These are phyloP conservation scores for Melanotaenia nigrans DNA, from an alignment of 2,797 vertebrate genomes.

Conservation along the genomic window DNA sequence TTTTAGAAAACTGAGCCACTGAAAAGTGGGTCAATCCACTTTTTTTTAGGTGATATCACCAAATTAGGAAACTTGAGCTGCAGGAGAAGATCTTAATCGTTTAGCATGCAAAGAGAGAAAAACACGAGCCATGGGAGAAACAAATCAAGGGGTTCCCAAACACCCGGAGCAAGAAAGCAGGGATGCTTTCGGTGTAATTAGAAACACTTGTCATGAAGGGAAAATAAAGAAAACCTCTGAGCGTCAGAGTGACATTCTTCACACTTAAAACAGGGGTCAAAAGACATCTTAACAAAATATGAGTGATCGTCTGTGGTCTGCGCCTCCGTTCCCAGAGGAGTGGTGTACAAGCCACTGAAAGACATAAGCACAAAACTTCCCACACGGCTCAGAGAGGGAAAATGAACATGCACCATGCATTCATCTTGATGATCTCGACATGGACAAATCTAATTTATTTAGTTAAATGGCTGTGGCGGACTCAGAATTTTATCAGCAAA, in stretches of 20 bases:
- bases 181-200: conserved; percentile 47
- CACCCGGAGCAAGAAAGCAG: conserved; percentile 41
- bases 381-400: conserved; percentile 22
- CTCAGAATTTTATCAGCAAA: conserved; percentile 32
- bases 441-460: conserved; percentile 35
- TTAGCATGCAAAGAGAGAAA: conserved; percentile 15
- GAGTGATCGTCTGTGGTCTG: conserved; percentile 35
- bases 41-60: neutral
- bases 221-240: neutral
- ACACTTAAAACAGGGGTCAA: conserved; percentile 47
- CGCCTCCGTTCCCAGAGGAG: conserved; percentile 15
- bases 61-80: neutral
- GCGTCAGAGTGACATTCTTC: conserved; percentile 50
- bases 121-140: conserved; percentile 53
- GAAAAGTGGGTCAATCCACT: neutral
- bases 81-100: conserved; percentile 14
- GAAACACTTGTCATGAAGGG: conserved; percentile 47
- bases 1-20: neutral
- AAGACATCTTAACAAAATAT: conserved; percentile 40
- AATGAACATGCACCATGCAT: conserved; percentile 9
- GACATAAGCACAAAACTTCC: conserved; percentile 36
- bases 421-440: conserved; percentile 23
- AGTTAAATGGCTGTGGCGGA: conserved; percentile 9
- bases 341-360: conserved; percentile 1
- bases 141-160: conserved; percentile 49